These are phyloP conservation scores for honey bee (Apis mellifera) DNA, from an alignment of 1,140 invertebrate species.

Conservation along the genomic window DNA sequence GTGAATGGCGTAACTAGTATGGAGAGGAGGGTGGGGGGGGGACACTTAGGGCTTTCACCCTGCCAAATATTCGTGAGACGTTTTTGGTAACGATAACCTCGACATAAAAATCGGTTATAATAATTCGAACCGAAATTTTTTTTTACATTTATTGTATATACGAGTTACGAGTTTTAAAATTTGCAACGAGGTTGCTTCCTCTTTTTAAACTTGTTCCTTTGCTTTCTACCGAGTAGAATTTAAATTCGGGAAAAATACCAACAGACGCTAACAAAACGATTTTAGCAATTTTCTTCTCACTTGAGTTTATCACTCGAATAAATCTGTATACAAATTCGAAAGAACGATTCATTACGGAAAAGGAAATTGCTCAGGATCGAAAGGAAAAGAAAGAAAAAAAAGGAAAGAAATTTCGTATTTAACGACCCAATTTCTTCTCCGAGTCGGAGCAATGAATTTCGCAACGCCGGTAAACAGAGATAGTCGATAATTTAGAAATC, in stretches of 20 bases:
- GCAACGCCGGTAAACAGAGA: not conserved
- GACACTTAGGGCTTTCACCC: slow-evolving; percentile 59
- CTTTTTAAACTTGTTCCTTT: too few relatives aligned
- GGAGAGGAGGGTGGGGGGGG: not conserved
- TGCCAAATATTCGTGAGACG: slow-evolving; percentile 56
- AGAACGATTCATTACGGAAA: too few relatives aligned
- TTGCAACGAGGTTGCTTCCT: too few relatives aligned
- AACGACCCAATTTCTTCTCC: slow-evolving; percentile 15
- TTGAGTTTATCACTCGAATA: too few relatives aligned
- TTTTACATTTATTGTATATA: too few relatives aligned
- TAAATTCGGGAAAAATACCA: too few relatives aligned
- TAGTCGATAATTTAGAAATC: slow-evolving; percentile 39
- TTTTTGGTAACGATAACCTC: slow-evolving; percentile 40
- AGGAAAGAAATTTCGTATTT: slow-evolving; percentile 1
- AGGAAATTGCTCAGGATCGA: too few relatives aligned
- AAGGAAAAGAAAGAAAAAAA: not conserved
- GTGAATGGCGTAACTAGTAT: slow-evolving; percentile 54
- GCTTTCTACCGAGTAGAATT: too few relatives aligned
- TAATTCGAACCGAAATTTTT: not conserved
- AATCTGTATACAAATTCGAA: too few relatives aligned
- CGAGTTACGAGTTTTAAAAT: not conserved
- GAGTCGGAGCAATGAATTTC: not conserved
- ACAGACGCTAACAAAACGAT: too few relatives aligned
- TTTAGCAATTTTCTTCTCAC: too few relatives aligned
- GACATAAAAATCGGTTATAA: slow-evolving; percentile 6